Conservation (phyloP, 2,888 invertebrate genomes). For the Drosophila emarginata region DNA sequence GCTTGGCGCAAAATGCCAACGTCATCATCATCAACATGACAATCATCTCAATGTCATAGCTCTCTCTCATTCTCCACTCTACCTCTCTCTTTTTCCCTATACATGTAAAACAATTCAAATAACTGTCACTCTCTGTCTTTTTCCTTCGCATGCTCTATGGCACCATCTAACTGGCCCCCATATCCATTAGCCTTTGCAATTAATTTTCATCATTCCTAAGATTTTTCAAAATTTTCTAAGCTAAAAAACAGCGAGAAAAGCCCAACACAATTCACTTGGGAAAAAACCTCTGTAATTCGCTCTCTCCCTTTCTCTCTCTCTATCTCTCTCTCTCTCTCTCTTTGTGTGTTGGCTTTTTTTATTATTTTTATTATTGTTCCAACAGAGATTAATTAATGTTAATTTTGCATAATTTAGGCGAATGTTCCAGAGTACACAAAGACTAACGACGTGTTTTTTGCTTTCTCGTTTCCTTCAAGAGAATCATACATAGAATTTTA, state of each 20-base stretch:
- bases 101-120: conserved; percentile 37
- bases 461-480: background rate
- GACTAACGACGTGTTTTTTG: conserved; percentile 14
- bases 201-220: conserved; percentile 61
- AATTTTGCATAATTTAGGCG: conserved; percentile 75
- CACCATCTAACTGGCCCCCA: background rate
- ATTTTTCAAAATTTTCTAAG: conserved; percentile 57
- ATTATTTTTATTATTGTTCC: conserved; percentile 53
- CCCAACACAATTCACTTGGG: conserved; percentile 39
- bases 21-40: conserved; percentile 46
- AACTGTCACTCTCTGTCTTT: conserved; percentile 30
- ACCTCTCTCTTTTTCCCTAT: background rate
- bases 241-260: conserved; percentile 33
- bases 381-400: conserved; percentile 75
- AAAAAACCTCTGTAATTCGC: conserved; percentile 27
- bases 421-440: conserved; percentile 29
- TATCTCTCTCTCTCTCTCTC: conserved; percentile 15
- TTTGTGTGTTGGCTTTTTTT: background rate
- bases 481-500: background rate
- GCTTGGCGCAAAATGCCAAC: conserved; percentile 44
- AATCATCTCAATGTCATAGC: conserved; percentile 35
- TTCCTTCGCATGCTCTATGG: background rate
- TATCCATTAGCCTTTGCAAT: conserved; percentile 64
- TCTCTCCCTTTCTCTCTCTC: conserved; percentile 17
- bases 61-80: background rate